These are phyloP conservation scores for Zygothrica quintamaculata DNA, from an alignment of 2,888 invertebrate species.

Conservation along the genomic window DNA sequence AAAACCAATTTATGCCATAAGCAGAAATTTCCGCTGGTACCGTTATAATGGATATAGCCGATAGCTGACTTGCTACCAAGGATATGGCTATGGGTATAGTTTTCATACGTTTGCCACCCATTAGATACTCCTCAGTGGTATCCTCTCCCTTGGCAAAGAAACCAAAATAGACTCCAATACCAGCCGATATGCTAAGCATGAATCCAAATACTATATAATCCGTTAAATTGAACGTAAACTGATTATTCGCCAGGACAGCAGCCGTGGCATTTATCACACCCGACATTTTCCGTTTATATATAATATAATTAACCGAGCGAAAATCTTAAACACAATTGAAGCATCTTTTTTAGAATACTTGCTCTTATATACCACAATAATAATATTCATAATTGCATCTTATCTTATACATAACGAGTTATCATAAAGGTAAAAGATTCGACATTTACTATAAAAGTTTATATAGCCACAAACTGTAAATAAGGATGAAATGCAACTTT, in stretches of 20 bases:
- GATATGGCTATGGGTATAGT: conserved; percentile 88
- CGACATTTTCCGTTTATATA: too few species aligned
- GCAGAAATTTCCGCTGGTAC: conserved; percentile 86
- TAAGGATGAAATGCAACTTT: too few species aligned
- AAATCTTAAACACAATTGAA: conserved; percentile 27
- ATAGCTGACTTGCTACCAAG: conserved; percentile 86
- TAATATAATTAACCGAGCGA: not conserved
- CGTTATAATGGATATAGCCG: conserved; percentile 86
- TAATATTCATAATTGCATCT: too few species aligned
- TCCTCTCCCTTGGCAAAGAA: conserved; percentile 85
- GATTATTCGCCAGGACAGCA: conserved; percentile 25
- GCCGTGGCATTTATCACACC: conserved; percentile 41
- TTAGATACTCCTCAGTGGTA: conserved; percentile 86
- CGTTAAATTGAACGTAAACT: conserved; percentile 74
- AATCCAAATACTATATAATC: conserved; percentile 86
- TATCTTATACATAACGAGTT: too few species aligned
- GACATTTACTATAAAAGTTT: too few species aligned
- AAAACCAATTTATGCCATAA: conserved; percentile 85
- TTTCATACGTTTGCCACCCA: conserved; percentile 86
- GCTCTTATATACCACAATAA: conserved; percentile 23
- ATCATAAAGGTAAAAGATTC: too few species aligned
- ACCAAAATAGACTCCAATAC: conserved; percentile 87
- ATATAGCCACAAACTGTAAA: too few species aligned
- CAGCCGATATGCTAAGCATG: conserved; percentile 86
- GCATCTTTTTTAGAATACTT: not conserved